Evolutionary conservation across 1,140 invertebrate species (phyloP).

Genomic region (Amyelois transitella): DNA sequence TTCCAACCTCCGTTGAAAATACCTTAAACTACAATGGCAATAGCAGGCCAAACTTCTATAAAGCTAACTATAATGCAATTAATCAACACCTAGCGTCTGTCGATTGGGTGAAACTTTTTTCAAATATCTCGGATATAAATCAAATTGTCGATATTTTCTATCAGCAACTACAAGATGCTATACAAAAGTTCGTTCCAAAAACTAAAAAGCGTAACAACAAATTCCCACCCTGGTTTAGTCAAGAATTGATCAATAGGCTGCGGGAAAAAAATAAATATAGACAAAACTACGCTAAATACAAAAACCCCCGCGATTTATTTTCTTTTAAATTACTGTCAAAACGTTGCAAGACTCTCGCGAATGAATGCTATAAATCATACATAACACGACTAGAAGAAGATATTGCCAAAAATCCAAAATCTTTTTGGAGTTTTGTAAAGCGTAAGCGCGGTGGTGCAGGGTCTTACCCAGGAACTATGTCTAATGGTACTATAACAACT

Average conservation of each 20-base stretch:
- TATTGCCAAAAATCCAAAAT: conserved; percentile 13
- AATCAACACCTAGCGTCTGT: conserved; percentile 7
- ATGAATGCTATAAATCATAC: conserved; percentile 11
- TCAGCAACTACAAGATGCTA: neutral
- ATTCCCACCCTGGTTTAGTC: conserved; percentile 10
- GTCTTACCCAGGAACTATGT: conserved; percentile 7
- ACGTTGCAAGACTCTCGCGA: conserved; percentile 7
- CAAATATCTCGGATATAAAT: neutral
- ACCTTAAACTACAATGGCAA: neutral
- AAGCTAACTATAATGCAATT: conserved; percentile 16
- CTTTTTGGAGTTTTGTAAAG: conserved; percentile 19
- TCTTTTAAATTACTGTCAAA: conserved; percentile 10
- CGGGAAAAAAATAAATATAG: conserved; percentile 19
- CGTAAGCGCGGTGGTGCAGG: conserved; percentile 5
- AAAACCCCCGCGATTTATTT: conserved; percentile 15
- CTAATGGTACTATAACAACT: conserved; percentile 4
- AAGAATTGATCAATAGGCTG: neutral
- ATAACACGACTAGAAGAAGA: conserved; percentile 6
- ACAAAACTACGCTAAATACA: conserved; percentile 14
- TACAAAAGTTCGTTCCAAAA: conserved; percentile 6
- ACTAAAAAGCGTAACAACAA: neutral
- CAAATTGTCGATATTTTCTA: conserved; percentile 13
- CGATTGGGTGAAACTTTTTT: conserved; percentile 9
- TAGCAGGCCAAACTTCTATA: conserved; percentile 15
- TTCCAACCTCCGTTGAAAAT: conserved; percentile 1